A percentile compares a stretch with the other conserved stretches of the same genome.
These are phyloP conservation scores for Therioaphis trifolii DNA, from an alignment of 2,888 invertebrate genomes.

Conservation along the genomic window DNA sequence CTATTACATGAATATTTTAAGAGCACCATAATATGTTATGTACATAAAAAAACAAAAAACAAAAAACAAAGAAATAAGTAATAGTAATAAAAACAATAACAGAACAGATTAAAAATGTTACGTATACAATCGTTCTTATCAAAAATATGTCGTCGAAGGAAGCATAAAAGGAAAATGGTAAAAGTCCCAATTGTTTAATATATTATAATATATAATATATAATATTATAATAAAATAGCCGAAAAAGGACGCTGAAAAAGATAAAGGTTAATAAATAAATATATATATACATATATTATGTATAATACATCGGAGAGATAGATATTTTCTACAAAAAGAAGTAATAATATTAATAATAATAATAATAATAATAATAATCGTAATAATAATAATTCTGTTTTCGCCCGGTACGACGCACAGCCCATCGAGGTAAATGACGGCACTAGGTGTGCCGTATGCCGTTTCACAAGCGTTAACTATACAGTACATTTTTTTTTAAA, in stretches of 20 bases:
- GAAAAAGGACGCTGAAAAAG: background rate
- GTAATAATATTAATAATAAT: background rate
- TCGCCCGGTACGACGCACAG: conserved; percentile 28
- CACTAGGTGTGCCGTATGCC: conserved; percentile 39
- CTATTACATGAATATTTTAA: conserved; percentile 18
- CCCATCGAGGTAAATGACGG: conserved; percentile 18
- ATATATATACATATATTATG: background rate
- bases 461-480: conserved; percentile 13
- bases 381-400: conserved; percentile 37
- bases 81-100: conserved; percentile 40
- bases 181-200: conserved; percentile 22
- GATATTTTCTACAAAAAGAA: conserved; percentile 29
- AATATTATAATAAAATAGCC: too few relatives aligned
- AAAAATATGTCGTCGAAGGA: conserved; percentile 43
- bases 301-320: conserved; percentile 34
- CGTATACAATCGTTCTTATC: conserved; percentile 45
- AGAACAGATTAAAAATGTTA: conserved; percentile 49
- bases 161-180: conserved; percentile 48
- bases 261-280: conserved; percentile 36
- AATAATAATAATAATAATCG: background rate
- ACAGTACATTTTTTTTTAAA: background rate
- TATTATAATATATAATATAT: conserved; percentile 8
- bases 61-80: conserved; percentile 31
- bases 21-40: conserved; percentile 13
- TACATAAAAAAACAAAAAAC: conserved; percentile 27